phyloP scores from a whole-genome alignment of 2,113 vertebrate species.

The Charina bottae region DNA sequence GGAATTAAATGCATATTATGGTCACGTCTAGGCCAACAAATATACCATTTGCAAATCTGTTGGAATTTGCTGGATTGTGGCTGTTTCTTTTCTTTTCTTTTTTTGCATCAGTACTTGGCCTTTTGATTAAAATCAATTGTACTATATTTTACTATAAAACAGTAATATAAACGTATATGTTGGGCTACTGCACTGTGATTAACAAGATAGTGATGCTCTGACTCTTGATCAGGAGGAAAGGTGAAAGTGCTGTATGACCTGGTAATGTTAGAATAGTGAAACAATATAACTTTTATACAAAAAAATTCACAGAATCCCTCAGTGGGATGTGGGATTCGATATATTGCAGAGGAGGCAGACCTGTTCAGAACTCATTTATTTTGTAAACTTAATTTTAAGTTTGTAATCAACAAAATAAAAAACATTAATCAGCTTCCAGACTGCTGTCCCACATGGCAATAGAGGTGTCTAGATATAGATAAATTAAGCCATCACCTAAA shows the following conservation, averaged over 20 bases:
- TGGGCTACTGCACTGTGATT: neutral
- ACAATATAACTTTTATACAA: too few species aligned
- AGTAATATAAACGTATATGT: neutral
- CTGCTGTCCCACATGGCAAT: too few species aligned
- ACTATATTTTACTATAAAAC: neutral
- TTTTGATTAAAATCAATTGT: neutral
- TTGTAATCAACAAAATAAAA: too few species aligned
- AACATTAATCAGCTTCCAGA: too few species aligned
- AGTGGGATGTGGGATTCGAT: neutral
- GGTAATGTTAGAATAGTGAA: neutral
- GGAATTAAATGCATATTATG: neutral
- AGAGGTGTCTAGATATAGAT: too few species aligned
- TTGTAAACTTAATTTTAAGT: neutral
- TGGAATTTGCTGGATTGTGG: neutral
- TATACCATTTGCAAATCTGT: fast-evolving
- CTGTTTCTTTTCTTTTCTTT: too few species aligned
- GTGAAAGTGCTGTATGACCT: neutral
- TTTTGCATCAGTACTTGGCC: neutral
- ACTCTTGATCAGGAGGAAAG: neutral
- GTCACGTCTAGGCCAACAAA: neutral
- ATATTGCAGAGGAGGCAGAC: neutral
- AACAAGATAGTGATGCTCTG: neutral
- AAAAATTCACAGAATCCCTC: neutral
- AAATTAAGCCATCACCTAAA: too few species aligned
- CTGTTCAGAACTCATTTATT: neutral